These are phyloP conservation scores for Cheirogaleus medius DNA, from an alignment of 2,113 vertebrate genomes.

Conservation along the genomic window DNA sequence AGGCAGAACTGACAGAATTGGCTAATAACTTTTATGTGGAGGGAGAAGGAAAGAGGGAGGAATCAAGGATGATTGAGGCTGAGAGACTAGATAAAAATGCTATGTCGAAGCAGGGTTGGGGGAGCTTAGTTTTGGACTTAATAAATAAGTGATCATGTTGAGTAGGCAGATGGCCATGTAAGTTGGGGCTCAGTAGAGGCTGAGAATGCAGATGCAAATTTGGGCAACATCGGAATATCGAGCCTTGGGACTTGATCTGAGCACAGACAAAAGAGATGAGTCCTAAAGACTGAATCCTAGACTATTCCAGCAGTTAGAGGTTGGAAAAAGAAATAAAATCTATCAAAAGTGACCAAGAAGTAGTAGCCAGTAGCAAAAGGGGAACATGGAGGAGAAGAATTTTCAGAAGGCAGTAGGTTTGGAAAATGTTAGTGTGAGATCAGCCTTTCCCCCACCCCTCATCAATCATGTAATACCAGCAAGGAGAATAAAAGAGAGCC, in stretches of 20 bases:
- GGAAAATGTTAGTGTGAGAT: neutral
- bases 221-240: neutral
- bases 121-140: neutral
- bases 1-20: neutral
- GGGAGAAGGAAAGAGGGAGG: neutral
- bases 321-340: neutral
- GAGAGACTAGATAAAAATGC: neutral
- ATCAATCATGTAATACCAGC: constrained; percentile 10
- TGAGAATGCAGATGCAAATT: neutral
- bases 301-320: neutral
- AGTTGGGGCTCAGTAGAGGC: neutral
- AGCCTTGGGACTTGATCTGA: neutral
- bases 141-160: neutral
- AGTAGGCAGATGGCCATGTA: neutral
- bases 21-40: neutral
- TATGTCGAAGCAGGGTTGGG: too few species aligned
- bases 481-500: neutral
- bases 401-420: neutral
- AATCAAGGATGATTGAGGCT: neutral
- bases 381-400: neutral
- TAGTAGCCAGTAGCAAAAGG: neutral
- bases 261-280: neutral
- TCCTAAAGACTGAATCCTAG: neutral
- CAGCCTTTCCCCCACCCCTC: neutral
- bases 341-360: neutral